phyloP scores from a whole-genome alignment of 1,140 invertebrate species.

The Archivesica marissinica region DNA sequence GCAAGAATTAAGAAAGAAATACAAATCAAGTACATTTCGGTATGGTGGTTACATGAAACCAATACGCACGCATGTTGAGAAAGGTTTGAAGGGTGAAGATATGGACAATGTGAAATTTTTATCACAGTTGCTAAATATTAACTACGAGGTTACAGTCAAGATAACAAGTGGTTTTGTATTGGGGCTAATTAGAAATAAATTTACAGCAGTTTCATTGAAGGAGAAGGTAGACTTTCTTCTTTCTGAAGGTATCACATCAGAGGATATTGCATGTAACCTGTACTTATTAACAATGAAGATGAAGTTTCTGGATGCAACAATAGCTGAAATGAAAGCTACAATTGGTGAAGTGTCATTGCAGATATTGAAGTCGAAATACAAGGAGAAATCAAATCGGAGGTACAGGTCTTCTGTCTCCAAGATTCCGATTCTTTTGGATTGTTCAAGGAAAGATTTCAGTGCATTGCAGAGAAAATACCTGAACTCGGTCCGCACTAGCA shows the following conservation, averaged over 20 bases:
- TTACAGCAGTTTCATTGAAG: not conserved
- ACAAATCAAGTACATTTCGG: not conserved
- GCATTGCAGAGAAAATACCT: not conserved
- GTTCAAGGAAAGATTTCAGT: not conserved
- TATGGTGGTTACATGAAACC: not conserved
- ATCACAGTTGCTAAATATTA: not conserved
- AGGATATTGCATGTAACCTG: slow-evolving; percentile 1
- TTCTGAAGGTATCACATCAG: not conserved
- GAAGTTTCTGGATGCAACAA: not conserved
- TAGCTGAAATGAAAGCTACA: slow-evolving; percentile 16
- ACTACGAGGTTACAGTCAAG: not conserved
- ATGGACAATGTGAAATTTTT: not conserved
- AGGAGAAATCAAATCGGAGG: not conserved
- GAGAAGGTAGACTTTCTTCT: slow-evolving; percentile 11
- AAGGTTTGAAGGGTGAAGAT: not conserved
- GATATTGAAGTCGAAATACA: not conserved
- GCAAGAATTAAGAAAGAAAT: not conserved
- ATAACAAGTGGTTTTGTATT: not conserved
- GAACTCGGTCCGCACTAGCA: not conserved
- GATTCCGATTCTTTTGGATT: not conserved
- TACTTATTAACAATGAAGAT: not conserved
- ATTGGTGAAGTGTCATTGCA: not conserved
- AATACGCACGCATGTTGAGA: not conserved
- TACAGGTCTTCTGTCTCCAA: not conserved
- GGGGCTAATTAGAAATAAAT: not conserved